Base-by-base conservation (phyloP, 1,140 invertebrate species). In the Batillaria attramentaria region DNA sequence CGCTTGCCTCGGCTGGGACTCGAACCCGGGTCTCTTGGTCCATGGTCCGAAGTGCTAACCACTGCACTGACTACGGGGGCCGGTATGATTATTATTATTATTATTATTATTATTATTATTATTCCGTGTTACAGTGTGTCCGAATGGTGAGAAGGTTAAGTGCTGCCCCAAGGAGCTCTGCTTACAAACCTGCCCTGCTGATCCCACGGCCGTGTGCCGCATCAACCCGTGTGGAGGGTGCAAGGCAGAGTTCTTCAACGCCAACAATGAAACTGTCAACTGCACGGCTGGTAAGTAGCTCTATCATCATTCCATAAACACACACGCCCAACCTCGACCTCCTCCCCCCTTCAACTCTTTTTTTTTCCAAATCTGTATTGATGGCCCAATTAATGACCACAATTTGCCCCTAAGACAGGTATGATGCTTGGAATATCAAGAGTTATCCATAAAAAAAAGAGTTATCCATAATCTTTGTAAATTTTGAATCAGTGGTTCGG, bases 211-310 rank as follows among this genome's bases (percentile, higher is more conserved):
- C 57, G 84, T 84, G 20, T 92, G 90, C 72, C 77, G 87, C 16
- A 82, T 92, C 57, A 85, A 91, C 80, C 90, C 91, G 0, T 92
- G 91, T 83, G 89, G 88, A 41, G 88, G 90, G n/a, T 92, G 91
- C 77, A 79, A 76, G 6, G 82, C 88, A 24, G 73, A 79, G 35
- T 88, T 90, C 77, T 89, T 85, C 66, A 86, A 87, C 72, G 74
- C 81, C 31, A 78, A 78, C 37, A 89, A 88, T 76, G n/a, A 84
- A 3, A 70, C 75, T 39, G 90, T 92, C 10, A 81, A 91, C 83
- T 92, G 91, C 77, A 81, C 82, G 57, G 81, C 82, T 80, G 77
- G 79, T 83, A 69, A 33, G 57, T 41, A n/a, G 33, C 57, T 24
- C 1, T 0, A 62, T 8, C 57, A 10, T 8, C 1, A 10, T 62